Conservation (phyloP, 2,797 vertebrate species). For the Florisuga fusca region DNA sequence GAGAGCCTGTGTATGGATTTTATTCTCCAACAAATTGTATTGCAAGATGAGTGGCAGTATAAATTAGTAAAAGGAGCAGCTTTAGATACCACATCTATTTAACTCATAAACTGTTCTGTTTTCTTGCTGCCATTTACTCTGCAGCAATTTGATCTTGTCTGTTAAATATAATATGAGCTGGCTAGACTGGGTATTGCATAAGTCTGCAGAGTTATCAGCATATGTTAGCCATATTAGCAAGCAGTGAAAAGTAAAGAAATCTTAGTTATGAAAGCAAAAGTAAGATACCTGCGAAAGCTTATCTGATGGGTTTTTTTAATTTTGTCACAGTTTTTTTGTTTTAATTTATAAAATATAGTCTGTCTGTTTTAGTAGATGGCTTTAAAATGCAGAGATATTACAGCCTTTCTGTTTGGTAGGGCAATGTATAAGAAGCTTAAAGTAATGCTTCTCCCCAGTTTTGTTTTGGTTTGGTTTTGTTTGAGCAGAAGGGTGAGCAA, state of each 20-base stretch:
- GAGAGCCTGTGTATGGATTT: not conserved
- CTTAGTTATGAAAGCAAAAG: not conserved
- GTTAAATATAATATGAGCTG: not conserved
- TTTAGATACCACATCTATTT: not conserved
- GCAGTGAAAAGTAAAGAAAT: not conserved
- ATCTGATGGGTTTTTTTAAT: not conserved
- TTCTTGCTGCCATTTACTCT: not conserved
- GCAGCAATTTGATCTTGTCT: constrained; percentile 9
- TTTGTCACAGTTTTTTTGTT: not conserved
- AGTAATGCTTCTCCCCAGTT: not conserved
- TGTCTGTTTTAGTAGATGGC: not conserved
- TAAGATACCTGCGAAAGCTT: not conserved
- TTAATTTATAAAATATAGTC: not conserved
- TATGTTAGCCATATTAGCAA: not conserved
- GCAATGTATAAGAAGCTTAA: not conserved
- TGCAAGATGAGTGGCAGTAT: not conserved
- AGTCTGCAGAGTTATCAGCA: not conserved
- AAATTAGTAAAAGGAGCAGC: not conserved
- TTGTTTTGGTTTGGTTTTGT: not conserved
- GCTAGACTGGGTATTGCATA: not conserved
- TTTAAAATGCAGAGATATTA: not conserved
- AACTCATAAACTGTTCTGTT: not conserved
- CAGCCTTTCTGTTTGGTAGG: not conserved
- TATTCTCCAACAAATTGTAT: not conserved
- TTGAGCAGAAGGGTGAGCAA: not conserved